Evolutionary conservation across 2,888 invertebrate species (phyloP).

Genomic region (Ernsta delagoae): DNA sequence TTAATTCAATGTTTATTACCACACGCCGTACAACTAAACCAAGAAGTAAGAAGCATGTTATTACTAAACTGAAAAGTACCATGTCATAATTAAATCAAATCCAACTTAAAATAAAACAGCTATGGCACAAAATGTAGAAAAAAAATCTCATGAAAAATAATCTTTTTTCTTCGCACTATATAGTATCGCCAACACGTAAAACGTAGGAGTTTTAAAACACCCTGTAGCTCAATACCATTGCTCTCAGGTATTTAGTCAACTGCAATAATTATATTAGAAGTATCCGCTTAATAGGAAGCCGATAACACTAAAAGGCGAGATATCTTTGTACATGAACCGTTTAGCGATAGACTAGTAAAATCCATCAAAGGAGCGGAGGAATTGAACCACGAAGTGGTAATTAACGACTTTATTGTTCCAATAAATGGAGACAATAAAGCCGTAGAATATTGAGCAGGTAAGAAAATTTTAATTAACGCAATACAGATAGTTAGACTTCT

Average conservation of each 20-base stretch:
- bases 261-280: conserved; percentile 44
- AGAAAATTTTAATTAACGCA: neutral
- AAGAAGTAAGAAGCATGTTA: no score
- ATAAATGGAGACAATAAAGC: conserved; percentile 23
- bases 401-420: conserved; percentile 33
- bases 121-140: no score
- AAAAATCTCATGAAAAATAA: no score
- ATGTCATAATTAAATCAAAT: no score
- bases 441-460: conserved; percentile 15
- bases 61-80: no score
- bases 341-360: conserved; percentile 42
- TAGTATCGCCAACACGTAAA: no score
- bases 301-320: conserved; percentile 43
- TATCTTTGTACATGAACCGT: conserved; percentile 44
- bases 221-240: neutral
- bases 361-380: conserved; percentile 37
- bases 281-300: conserved; percentile 43
- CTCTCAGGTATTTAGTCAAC: conserved; percentile 25
- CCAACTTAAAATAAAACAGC: no score
- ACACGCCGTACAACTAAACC: no score
- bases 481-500: neutral
- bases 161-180: no score
- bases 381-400: conserved; percentile 18
- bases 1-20: no score
- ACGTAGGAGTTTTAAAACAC: no score